Percentiles rank a stretch among this genome's conserved stretches.
These are phyloP conservation scores for Drosophila nigromelanica DNA, from an alignment of 1,140 invertebrate species.

Conservation along the genomic window DNA sequence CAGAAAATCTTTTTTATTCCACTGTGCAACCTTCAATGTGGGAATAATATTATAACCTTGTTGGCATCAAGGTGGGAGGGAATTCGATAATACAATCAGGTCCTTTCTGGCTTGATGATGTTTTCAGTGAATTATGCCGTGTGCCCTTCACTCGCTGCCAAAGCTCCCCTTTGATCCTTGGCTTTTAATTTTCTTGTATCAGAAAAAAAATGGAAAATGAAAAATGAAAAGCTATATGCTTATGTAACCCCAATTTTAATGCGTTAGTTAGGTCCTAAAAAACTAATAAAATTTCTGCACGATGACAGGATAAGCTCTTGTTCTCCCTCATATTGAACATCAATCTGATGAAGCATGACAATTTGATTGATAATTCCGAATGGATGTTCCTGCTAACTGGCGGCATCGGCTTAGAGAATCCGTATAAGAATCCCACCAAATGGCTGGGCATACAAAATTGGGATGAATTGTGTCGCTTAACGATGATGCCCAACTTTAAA, in stretches of 20 bases:
- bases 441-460: constrained; percentile 92
- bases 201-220: constrained; percentile 10
- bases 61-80: constrained; percentile 32
- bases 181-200: constrained; percentile 63
- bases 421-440: constrained; percentile 87
- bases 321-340: constrained; percentile 94
- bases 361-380: constrained; percentile 88
- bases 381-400: constrained; percentile 96
- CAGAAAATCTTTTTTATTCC: background rate
- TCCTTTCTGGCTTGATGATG: constrained; percentile 54
- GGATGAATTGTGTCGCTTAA: constrained; percentile 91
- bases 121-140: constrained; percentile 73
- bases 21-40: constrained; percentile 36
- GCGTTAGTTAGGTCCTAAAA: constrained; percentile 34
- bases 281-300: constrained; percentile 51
- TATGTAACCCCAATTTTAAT: constrained; percentile 50
- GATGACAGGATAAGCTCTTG: constrained; percentile 91
- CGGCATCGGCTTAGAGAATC: constrained; percentile 92
- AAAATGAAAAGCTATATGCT: constrained; percentile 43
- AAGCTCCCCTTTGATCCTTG: constrained; percentile 61
- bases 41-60: constrained; percentile 49
- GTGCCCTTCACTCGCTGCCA: constrained; percentile 21
- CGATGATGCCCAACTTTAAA: constrained; percentile 84
- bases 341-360: constrained; percentile 91
- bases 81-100: constrained; percentile 27